phyloP scores from a whole-genome alignment of 1,140 invertebrate species.

The Brachionus plicatilis region DNA sequence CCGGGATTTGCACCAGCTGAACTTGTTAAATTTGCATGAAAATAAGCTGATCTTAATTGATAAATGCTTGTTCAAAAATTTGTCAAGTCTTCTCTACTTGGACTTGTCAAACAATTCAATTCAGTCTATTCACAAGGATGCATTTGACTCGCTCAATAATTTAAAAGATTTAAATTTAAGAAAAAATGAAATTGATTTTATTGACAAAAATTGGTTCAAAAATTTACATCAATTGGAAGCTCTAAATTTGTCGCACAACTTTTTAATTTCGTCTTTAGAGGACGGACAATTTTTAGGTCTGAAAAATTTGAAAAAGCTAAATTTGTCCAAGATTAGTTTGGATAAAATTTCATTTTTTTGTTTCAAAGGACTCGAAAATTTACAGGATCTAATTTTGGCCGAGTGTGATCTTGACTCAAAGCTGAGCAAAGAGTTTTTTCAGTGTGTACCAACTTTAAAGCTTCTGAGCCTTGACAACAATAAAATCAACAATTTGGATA shows the following conservation, averaged over 20 bases:
- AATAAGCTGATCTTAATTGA: background rate
- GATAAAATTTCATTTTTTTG: background rate
- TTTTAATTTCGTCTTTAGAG: background rate
- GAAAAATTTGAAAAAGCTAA: conserved; percentile 14
- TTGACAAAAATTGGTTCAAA: background rate
- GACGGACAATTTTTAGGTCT: background rate
- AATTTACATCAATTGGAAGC: background rate
- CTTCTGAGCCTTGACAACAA: background rate
- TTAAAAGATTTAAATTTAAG: background rate
- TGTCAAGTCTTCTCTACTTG: background rate
- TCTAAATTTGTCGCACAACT: conserved; percentile 6
- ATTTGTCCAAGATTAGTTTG: background rate
- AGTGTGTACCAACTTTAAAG: background rate
- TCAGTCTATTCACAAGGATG: background rate
- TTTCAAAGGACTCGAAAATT: background rate
- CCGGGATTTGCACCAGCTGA: background rate
- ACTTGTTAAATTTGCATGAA: background rate
- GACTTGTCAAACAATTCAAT: conserved; percentile 9
- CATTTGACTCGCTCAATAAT: background rate
- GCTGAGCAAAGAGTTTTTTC: background rate
- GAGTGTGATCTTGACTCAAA: background rate
- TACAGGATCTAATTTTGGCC: background rate
- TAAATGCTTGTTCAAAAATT: background rate
- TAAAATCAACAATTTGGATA: background rate
- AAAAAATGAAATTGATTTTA: conserved; percentile 11